Conservation (phyloP, 2,113 vertebrate species). For the Tyrannus savana region DNA sequence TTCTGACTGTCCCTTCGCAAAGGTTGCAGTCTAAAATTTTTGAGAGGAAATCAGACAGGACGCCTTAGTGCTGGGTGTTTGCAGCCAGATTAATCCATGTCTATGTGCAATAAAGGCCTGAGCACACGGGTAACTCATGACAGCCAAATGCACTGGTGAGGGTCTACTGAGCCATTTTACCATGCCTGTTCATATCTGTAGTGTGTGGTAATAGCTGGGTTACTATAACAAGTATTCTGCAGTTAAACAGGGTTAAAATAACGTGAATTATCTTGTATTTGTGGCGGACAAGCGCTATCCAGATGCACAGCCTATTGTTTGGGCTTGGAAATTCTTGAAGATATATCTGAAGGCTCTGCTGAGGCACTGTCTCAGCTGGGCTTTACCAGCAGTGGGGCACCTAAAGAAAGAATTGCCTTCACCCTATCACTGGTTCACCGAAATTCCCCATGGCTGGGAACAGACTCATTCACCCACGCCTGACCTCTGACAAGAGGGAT, state of each 20-base stretch:
- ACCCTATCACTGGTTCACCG: not conserved
- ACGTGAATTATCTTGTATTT: not conserved
- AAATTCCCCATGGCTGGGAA: not conserved
- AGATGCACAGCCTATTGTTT: not conserved
- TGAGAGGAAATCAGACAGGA: not conserved
- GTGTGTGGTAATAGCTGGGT: not conserved
- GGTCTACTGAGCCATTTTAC: not conserved
- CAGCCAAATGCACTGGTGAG: not conserved
- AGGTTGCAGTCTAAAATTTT: not conserved
- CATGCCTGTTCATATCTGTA: not conserved
- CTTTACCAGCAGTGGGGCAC: not conserved
- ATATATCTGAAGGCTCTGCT: rapidly evolving
- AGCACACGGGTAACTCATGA: not conserved
- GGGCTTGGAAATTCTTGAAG: not conserved
- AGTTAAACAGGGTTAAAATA: not conserved
- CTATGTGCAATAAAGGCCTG: not conserved
- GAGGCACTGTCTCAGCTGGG: not conserved
- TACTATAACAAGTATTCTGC: not conserved
- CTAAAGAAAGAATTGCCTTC: not conserved
- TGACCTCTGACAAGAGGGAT: too few species aligned
- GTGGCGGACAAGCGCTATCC: rapidly evolving
- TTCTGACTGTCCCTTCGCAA: not conserved
- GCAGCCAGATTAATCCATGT: not conserved
- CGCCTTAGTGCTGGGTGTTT: not conserved
- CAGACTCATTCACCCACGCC: not conserved